These are phyloP conservation scores for Thalassoma bifasciatum DNA, from an alignment of 2,113 vertebrate genomes.

Conservation along the genomic window DNA sequence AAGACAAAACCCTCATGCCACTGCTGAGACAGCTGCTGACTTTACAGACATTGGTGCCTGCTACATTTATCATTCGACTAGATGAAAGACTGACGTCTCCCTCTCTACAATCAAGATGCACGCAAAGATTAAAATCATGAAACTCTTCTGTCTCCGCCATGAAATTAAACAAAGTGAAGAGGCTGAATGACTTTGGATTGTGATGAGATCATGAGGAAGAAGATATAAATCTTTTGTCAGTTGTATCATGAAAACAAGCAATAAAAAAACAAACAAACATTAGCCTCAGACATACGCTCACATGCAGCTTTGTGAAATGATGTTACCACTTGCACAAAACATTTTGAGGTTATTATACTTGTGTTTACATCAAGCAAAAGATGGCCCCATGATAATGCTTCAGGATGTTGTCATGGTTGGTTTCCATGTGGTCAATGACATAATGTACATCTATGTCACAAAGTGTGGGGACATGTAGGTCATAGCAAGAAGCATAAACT, in stretches of 20 bases:
- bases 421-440: constrained; percentile 35
- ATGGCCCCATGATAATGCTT: not conserved
- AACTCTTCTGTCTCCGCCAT: constrained; percentile 15
- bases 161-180: constrained; percentile 30
- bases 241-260: constrained; percentile 59
- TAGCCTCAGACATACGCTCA: constrained; percentile 22
- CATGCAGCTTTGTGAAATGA: constrained; percentile 3
- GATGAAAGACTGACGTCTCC: constrained; percentile 55
- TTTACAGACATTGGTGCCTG: constrained; percentile 30
- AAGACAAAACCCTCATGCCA: constrained; percentile 11
- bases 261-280: too few species aligned
- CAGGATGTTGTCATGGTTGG: constrained; percentile 4
- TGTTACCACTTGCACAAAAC: not conserved
- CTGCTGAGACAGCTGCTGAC: constrained; percentile 12
- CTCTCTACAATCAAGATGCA: constrained; percentile 63
- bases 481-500: constrained; percentile 19
- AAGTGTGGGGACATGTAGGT: constrained; percentile 8
- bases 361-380: not conserved
- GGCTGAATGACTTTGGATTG: constrained; percentile 48
- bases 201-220: constrained; percentile 56
- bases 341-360: not conserved
- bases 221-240: constrained; percentile 60
- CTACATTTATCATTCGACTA: constrained; percentile 20
- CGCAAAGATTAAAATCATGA: constrained; percentile 42
- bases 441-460: constrained; percentile 19